Evolutionary conservation across 2,888 invertebrate genomes (phyloP), one percentile per base, ranked within the genome.

Genomic region (Caenorhabditis japonica): DNA sequence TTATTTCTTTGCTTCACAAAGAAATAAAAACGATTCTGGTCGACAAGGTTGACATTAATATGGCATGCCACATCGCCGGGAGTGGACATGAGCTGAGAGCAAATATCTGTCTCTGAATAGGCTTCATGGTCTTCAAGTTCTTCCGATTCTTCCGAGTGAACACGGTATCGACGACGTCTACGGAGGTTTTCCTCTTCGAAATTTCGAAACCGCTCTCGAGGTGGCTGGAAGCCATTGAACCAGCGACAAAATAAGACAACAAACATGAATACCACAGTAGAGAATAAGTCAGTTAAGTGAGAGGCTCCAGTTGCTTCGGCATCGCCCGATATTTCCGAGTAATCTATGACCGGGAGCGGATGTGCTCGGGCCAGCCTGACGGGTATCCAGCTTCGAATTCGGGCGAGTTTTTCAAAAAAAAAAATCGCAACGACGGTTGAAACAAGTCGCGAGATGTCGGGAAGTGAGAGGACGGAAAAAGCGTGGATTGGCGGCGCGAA

Each of bases 221-320:
- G 53, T 1, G 47, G 56, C 21, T 53, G 41, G n/a, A 55, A 43
- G 4, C 55, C 49, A 38, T 66, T 72, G 33, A 47, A 53, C 73
- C 73, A 73, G 4, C 61, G 55, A n/a, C 73, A 73, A 19, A 73
- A 49, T 52, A 73, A 34, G 8, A 62, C 73, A 34, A 73, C 73
- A 19, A 73, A 68, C 73, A 73, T 73, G 38, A 66, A 44, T 36
- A 68, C 27, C 25, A 68, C 56, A 61, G 73, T 73, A 15, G 68
- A 33, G 34, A 68, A 68, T 17, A 73, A 23, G 53, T 73, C 73
- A 21, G 47, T 60, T 17, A 55, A 44, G 36, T 38, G 51, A 34
- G 43, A 38, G 38, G 36, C 23, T 21, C 30, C 41, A 15, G 17
- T 38, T 34, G 30, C 55, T 33, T 49, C 55, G 5, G 43, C 60